These are phyloP conservation scores for Silurus meridionalis DNA, from an alignment of 2,113 vertebrate species.

Conservation along the genomic window DNA sequence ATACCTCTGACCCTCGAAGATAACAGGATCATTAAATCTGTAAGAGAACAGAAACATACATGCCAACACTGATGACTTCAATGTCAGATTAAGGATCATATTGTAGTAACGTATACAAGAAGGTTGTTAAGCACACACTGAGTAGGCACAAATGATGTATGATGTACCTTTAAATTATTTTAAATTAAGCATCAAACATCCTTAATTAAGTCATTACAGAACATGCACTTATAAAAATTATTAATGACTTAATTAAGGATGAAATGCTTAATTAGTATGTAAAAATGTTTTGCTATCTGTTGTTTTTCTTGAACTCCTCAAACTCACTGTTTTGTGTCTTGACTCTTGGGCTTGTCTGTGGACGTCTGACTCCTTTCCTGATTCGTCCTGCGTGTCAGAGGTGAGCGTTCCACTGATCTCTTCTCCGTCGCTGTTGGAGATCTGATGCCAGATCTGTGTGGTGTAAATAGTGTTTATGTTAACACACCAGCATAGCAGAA, in stretches of 20 bases:
- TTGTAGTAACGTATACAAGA: neutral
- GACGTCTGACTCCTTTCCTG: conserved; percentile 57
- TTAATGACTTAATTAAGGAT: neutral
- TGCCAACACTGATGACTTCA: neutral
- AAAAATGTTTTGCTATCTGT: no score
- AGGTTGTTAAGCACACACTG: neutral
- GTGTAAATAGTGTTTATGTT: conserved; percentile 16
- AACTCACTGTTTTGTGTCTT: conserved; percentile 38
- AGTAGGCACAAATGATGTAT: neutral
- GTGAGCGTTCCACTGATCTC: conserved; percentile 75
- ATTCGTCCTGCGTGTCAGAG: conserved; percentile 74
- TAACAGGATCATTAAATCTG: conserved; percentile 85
- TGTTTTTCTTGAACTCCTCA: conserved; percentile 2
- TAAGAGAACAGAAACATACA: conserved; percentile 73
- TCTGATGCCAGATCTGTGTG: conserved; percentile 85
- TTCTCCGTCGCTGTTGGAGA: conserved; percentile 80
- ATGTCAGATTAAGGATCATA: neutral
- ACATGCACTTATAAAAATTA: neutral
- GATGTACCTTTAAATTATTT: neutral
- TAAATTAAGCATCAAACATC: neutral
- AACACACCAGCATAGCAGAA: neutral
- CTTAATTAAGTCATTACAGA: neutral
- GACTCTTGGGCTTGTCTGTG: conserved; percentile 34
- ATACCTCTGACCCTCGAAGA: conserved; percentile 84
- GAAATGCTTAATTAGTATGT: neutral